These are phyloP conservation scores for Pelecanus crispus DNA, from an alignment of 2,113 vertebrate genomes.

Conservation along the genomic window DNA sequence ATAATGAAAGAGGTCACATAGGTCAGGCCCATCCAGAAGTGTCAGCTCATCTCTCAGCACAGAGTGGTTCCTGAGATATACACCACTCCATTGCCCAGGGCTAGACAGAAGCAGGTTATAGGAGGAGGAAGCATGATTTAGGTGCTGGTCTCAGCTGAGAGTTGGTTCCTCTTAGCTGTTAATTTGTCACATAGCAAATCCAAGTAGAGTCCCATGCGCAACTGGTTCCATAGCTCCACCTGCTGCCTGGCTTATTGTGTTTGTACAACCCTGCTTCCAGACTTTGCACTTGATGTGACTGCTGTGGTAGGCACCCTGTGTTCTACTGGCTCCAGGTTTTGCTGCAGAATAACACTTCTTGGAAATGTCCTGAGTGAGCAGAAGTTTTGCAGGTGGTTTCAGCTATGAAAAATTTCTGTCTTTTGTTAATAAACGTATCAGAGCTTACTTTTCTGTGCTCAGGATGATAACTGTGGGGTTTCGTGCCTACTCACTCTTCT, in stretches of 20 bases:
- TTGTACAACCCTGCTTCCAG: not conserved
- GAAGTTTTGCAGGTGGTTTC: not conserved
- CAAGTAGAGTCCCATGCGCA: not conserved
- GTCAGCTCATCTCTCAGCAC: not conserved
- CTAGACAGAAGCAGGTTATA: not conserved
- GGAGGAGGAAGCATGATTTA: not conserved
- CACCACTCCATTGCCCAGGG: not conserved
- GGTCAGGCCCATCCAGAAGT: too few species aligned
- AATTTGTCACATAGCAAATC: not conserved
- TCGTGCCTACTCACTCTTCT: accelerated
- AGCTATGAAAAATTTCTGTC: not conserved
- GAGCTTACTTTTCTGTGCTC: not conserved
- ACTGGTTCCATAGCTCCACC: not conserved
- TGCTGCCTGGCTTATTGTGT: not conserved
- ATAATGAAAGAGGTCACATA: not conserved
- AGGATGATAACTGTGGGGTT: not conserved
- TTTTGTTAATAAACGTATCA: not conserved
- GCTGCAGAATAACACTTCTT: not conserved
- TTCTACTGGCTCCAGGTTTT: not conserved
- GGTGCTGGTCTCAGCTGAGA: not conserved
- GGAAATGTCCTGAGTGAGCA: not conserved
- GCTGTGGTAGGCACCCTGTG: accelerated
- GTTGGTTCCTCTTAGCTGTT: not conserved
- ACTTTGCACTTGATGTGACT: not conserved
- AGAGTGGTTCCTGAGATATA: not conserved